phyloP scores from a whole-genome alignment of 2,797 vertebrate genomes.

The Arrhamphus sclerolepis region DNA sequence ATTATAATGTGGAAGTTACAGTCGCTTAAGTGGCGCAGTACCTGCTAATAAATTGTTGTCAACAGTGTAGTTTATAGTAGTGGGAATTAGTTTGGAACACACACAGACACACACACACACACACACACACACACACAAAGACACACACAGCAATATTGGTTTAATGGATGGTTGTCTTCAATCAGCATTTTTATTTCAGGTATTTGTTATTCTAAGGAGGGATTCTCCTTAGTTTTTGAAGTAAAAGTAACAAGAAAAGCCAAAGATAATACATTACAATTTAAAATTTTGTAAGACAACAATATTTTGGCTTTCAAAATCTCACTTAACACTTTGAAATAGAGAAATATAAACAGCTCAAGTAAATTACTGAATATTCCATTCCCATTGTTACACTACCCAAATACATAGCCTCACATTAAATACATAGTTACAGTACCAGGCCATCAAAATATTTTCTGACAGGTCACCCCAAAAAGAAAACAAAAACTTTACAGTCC shows the following conservation, averaged over 20 bases:
- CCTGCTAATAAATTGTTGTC: too few species aligned
- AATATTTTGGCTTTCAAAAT: conserved; percentile 40
- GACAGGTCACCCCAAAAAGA: conserved; percentile 22
- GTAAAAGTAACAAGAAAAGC: conserved; percentile 48
- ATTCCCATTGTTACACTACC: conserved; percentile 54
- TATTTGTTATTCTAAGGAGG: conserved; percentile 69
- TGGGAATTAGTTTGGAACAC: too few species aligned
- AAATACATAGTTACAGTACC: conserved; percentile 78
- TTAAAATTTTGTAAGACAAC: conserved; percentile 45
- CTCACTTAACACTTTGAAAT: conserved; percentile 38
- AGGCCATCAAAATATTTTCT: conserved; percentile 73
- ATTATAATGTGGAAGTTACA: too few species aligned
- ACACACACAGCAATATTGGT: conserved; percentile 10
- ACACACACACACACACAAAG: conserved; percentile 42
- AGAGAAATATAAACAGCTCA: conserved; percentile 68
- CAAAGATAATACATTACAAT: conserved; percentile 46
- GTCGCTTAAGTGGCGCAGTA: too few species aligned
- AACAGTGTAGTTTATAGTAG: too few species aligned
- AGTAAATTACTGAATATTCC: conserved; percentile 63
- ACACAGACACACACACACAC: not conserved
- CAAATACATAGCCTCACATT: conserved; percentile 58
- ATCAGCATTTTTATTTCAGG: conserved; percentile 51
- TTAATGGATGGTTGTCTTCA: conserved; percentile 69
- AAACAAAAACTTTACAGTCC: conserved; percentile 63
- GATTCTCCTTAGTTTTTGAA: conserved; percentile 32